Percentiles rank a stretch among this genome's conserved stretches.
These are phyloP conservation scores for Axea sp. DNA, from an alignment of 2,888 invertebrate genomes.

Conservation along the genomic window DNA sequence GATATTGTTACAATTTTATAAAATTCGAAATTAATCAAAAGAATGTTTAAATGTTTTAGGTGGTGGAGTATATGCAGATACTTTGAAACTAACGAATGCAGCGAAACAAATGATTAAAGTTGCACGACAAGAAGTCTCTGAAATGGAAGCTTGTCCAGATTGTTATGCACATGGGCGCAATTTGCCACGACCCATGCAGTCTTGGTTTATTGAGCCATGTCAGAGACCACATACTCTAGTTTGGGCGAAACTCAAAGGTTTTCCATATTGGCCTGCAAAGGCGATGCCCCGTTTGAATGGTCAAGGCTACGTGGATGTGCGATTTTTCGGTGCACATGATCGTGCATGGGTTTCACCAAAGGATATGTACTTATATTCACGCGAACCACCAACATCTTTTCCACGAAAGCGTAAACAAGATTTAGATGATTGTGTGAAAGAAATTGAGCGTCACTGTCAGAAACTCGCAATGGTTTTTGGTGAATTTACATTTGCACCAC, in stretches of 20 bases:
- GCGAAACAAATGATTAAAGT: slow-evolving; percentile 91
- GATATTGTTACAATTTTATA: no score
- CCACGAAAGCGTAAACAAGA: slow-evolving; percentile 74
- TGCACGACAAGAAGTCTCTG: slow-evolving; percentile 92
- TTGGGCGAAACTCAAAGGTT: slow-evolving; percentile 98
- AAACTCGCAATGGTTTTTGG: slow-evolving; percentile 75
- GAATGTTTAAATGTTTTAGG: slow-evolving; percentile 79
- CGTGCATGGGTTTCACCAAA: slow-evolving; percentile 93
- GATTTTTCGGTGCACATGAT: slow-evolving; percentile 98
- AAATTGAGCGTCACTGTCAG: slow-evolving; percentile 74
- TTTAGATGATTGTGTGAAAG: slow-evolving; percentile 74
- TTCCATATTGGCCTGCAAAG: slow-evolving; percentile 99
- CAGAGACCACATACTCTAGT: slow-evolving; percentile 93
- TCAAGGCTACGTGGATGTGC: slow-evolving; percentile 88
- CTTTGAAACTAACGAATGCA: slow-evolving; percentile 86
- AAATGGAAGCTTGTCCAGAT: slow-evolving; percentile 95
- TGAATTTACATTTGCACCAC: slow-evolving; percentile 74
- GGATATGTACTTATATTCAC: slow-evolving; percentile 91
- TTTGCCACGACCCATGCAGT: slow-evolving; percentile 80
- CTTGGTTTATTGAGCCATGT: slow-evolving; percentile 96
- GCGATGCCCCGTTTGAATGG: slow-evolving; percentile 86
- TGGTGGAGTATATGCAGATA: slow-evolving; percentile 80
- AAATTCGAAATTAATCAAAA: slow-evolving; percentile 8
- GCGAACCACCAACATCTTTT: slow-evolving; percentile 79
- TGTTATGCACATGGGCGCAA: slow-evolving; percentile 92